A percentile compares a stretch with the other conserved stretches of the same genome.
These are phyloP conservation scores for Gila orcuttii DNA, from an alignment of 2,113 vertebrate species.

Conservation along the genomic window DNA sequence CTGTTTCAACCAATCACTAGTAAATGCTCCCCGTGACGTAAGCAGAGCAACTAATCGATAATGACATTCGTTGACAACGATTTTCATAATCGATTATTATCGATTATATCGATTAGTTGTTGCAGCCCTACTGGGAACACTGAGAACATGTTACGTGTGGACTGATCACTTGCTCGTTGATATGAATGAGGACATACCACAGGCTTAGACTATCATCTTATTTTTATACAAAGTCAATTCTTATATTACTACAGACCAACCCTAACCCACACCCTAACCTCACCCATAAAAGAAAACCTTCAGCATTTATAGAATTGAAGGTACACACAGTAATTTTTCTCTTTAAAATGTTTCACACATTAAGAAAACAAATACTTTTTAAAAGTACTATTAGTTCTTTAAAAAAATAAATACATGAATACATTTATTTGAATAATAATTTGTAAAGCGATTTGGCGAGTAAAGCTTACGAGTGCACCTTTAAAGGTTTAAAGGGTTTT, in stretches of 20 bases:
- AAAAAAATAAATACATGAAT: too few species aligned
- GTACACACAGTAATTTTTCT: background rate
- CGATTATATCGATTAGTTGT: too few species aligned
- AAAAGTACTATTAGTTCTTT: too few species aligned
- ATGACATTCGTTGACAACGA: too few species aligned
- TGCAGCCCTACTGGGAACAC: background rate
- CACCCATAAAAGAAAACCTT: background rate
- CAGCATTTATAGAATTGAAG: background rate
- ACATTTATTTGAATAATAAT: too few species aligned
- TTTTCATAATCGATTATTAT: too few species aligned
- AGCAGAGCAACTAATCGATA: too few species aligned
- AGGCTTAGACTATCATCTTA: background rate
- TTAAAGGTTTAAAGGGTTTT: too few species aligned
- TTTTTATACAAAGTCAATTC: background rate
- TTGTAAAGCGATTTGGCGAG: too few species aligned
- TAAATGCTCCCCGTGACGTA: too few species aligned
- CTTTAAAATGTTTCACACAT: background rate
- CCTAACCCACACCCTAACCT: background rate
- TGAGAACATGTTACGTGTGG: background rate
- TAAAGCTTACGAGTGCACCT: too few species aligned
- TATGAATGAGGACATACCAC: background rate
- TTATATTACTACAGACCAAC: background rate
- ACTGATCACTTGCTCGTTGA: background rate
- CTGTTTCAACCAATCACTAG: too few species aligned
- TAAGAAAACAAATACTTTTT: background rate